Evolutionary conservation across 2,113 vertebrate species (phyloP), one percentile per base, ranked within the genome.

Genomic region (Chaetorhynchus papuensis): DNA sequence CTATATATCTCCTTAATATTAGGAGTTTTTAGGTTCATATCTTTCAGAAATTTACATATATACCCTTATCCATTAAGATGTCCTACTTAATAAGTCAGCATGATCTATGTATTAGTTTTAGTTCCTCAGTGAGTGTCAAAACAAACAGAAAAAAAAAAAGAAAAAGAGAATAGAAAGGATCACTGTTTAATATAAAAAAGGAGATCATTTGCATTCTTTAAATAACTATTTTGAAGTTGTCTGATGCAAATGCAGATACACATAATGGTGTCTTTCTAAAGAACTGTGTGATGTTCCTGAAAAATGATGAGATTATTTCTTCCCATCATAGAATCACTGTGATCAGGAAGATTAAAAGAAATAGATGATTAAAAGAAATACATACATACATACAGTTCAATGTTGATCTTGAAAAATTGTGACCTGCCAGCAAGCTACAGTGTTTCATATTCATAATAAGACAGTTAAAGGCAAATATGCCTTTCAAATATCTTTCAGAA

Each of bases 321-420:
- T 66, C 16, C 42, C 47, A 78, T 71, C 45, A 65, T 10, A 77
- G n/a, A 88, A 69, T 86, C 24, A 72, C 66, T 90, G 18, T 95
- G 80, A 94, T 95, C 76, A 83, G 61, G 71, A 80, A 95, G 86
- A 94, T 96, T 86, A 95, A 95, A 95, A 90, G 83, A 93, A 93
- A 66, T 26, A 84, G 54, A 83, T 88, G 91, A 90, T 90, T 79
- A 92, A 86, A 92, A 77, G 89, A 83, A 77, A 89, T 69, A 23
- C 17, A 92, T 88, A 63, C 19, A 75, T 60, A 56, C 13, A 41
- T 56, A 63, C 2, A 93, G 31, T 49, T 90, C 57, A 76, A 8
- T 53, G 57, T 14, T 87, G 70, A 80, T 71, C 44, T 84, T 89
- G 49, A 93, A 93, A 85, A 93, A 79, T 4, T 76, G 65, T 87